Evolutionary conservation across 1,140 invertebrate species (phyloP).

Genomic region (Apocrypta bakeri): DNA sequence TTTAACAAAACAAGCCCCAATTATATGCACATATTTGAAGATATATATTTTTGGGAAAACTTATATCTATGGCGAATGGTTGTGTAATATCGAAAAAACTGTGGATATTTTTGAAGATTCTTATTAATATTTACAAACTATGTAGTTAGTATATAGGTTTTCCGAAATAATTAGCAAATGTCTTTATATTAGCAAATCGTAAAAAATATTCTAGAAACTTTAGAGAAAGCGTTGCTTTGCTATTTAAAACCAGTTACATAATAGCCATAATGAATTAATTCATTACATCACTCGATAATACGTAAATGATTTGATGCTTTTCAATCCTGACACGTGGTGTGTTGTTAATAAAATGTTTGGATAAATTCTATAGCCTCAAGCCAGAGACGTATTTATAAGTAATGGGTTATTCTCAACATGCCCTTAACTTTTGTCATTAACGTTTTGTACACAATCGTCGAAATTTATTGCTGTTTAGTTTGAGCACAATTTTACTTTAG

Average conservation of each 20-base stretch:
- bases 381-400: neutral
- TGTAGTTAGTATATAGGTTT: too few relatives aligned
- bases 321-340: neutral
- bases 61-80: too few relatives aligned
- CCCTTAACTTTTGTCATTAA: neutral
- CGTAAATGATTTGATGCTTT: neutral
- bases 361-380: neutral
- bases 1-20: too few relatives aligned
- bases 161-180: too few relatives aligned
- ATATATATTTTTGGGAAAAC: too few relatives aligned
- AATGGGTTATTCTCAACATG: neutral
- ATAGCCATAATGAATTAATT: neutral
- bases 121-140: too few relatives aligned
- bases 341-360: neutral
- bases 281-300: neutral
- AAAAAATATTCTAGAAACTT: too few relatives aligned
- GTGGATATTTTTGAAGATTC: too few relatives aligned
- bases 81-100: too few relatives aligned
- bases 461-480: neutral
- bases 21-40: too few relatives aligned
- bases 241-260: neutral
- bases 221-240: neutral
- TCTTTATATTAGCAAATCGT: too few relatives aligned
- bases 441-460: neutral
- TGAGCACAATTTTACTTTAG: constrained; percentile 7